A percentile compares a stretch with the other conserved stretches of the same genome.
Evolutionary conservation across 2,888 invertebrate genomes (phyloP).

Genomic region (Crossocerus cetratus): DNA sequence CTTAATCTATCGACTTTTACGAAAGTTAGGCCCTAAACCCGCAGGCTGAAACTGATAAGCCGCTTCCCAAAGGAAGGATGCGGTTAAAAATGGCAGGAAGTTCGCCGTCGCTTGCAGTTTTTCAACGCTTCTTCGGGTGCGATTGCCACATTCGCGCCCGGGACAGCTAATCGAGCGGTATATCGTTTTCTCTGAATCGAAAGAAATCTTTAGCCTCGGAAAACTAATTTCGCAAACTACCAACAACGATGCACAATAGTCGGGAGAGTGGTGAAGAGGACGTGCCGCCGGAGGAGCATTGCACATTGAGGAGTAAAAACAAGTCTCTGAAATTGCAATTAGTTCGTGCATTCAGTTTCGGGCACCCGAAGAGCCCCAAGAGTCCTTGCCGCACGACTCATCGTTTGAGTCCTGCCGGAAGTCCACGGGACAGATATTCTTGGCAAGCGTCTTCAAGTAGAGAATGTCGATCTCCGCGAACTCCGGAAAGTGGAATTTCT

Average conservation of each 20-base stretch:
- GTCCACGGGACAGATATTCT: conserved; percentile 54
- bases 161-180: neutral
- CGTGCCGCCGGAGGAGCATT: conserved; percentile 22
- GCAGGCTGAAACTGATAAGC: conserved; percentile 28
- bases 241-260: conserved; percentile 32
- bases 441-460: conserved; percentile 49
- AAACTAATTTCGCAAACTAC: neutral
- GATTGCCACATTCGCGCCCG: conserved; percentile 15
- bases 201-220: neutral
- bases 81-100: conserved; percentile 51
- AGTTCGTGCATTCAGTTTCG: conserved; percentile 53
- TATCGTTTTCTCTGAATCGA: neutral
- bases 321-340: conserved; percentile 58
- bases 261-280: conserved; percentile 3
- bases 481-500: conserved; percentile 39
- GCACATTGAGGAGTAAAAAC: conserved; percentile 29
- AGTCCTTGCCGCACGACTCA: conserved; percentile 51
- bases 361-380: conserved; percentile 41
- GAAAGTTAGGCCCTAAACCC: no score
- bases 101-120: conserved; percentile 6
- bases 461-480: conserved; percentile 36
- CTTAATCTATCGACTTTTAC: neutral
- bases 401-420: conserved; percentile 49
- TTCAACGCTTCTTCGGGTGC: conserved; percentile 7
- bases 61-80: conserved; percentile 48